These are phyloP conservation scores for Elymnias hypermnestra DNA, from an alignment of 1,140 invertebrate genomes.

Conservation along the genomic window DNA sequence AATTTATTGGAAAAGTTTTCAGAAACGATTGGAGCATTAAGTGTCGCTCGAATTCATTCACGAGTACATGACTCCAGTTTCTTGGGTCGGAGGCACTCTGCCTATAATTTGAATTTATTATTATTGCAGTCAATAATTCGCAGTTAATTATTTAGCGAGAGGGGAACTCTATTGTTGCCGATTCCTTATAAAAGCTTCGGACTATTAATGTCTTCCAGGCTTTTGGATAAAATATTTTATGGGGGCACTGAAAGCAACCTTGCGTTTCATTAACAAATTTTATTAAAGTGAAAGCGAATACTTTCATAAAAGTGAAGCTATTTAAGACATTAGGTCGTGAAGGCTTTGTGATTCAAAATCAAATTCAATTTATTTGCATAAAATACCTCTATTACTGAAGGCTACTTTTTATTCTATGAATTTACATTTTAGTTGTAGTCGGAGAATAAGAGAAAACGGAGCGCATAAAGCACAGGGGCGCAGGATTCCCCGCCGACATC, in stretches of 20 bases:
- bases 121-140: conserved; percentile 26
- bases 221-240: conserved; percentile 9
- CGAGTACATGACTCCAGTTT: background rate
- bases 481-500: too few relatives aligned
- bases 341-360: too few relatives aligned
- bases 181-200: conserved; percentile 5
- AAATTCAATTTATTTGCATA: too few relatives aligned
- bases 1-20: conserved; percentile 1
- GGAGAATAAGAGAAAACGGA: conserved; percentile 71
- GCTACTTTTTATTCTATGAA: conserved; percentile 74
- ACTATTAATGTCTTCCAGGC: conserved; percentile 5
- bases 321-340: too few relatives aligned
- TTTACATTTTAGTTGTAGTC: conserved; percentile 71
- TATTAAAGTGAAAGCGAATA: conserved; percentile 10
- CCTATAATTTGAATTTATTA: conserved; percentile 29
- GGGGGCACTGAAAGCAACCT: conserved; percentile 6
- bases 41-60: background rate
- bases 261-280: conserved; percentile 13
- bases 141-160: conserved; percentile 20
- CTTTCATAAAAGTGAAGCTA: conserved; percentile 12
- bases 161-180: conserved; percentile 4
- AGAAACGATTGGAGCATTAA: background rate
- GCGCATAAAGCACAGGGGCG: too few relatives aligned
- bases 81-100: background rate
- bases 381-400: conserved; percentile 61